Conservation (phyloP, 2,113 vertebrate species). For the Sakesphorus luctuosus region DNA sequence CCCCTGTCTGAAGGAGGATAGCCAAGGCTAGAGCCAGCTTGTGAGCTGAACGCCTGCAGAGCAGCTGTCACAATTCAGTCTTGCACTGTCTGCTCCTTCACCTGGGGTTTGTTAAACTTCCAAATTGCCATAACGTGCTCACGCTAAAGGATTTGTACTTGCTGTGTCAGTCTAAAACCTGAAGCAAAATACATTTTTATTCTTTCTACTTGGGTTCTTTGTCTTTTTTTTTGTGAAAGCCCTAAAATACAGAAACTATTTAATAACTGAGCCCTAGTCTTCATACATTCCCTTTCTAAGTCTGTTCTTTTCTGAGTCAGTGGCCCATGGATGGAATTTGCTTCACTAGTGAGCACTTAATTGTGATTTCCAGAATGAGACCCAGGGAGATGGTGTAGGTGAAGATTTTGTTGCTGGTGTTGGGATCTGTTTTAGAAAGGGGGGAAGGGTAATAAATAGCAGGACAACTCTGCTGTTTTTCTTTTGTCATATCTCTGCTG, state of each 20-base stretch:
- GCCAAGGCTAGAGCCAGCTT: slow-evolving; percentile 17
- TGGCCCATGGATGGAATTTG: neutral
- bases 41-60: neutral
- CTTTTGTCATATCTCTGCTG: neutral
- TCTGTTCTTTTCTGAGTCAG: neutral
- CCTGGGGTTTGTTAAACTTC: slow-evolving; percentile 47
- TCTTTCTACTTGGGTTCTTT: slow-evolving; percentile 81
- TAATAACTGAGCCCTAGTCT: slow-evolving; percentile 65
- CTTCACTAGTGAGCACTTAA: neutral
- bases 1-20: neutral
- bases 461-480: neutral
- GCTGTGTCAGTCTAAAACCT: slow-evolving; percentile 74
- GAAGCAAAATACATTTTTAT: slow-evolving; percentile 81
- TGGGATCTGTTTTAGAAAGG: neutral
- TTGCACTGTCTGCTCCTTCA: neutral
- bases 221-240: slow-evolving; percentile 74
- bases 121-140: slow-evolving; percentile 59
- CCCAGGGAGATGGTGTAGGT: fast-evolving
- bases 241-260: slow-evolving; percentile 78
- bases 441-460: neutral
- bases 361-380: neutral
- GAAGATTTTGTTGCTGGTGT: neutral
- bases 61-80: slow-evolving; percentile 21
- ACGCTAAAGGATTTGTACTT: slow-evolving; percentile 76
- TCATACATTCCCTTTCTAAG: neutral